These are phyloP conservation scores for Diploscapter pachys DNA, from an alignment of 1,140 invertebrate species.

Conservation along the genomic window DNA sequence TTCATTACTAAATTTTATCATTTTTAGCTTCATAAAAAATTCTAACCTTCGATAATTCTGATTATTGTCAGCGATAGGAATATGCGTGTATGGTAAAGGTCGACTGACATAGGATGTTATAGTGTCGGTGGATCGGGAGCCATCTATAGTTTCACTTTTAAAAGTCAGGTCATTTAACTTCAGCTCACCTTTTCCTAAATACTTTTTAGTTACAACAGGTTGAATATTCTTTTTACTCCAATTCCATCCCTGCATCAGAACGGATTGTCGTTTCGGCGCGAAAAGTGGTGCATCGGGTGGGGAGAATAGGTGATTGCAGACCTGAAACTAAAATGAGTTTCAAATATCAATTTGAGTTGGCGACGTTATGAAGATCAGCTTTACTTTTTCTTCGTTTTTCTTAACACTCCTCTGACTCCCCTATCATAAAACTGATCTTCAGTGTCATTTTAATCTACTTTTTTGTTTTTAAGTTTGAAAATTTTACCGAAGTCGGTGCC, in stretches of 20 bases:
- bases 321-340: slow-evolving; percentile 8
- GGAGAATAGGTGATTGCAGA: slow-evolving; percentile 42
- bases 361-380: too few relatives aligned
- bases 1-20: slow-evolving; percentile 9
- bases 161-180: slow-evolving; percentile 6
- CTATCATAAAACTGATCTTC: too few relatives aligned
- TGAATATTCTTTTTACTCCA: slow-evolving; percentile 37
- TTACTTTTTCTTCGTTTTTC: too few relatives aligned
- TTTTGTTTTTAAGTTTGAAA: too few relatives aligned
- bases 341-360: too few relatives aligned
- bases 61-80: slow-evolving; percentile 34
- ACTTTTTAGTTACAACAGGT: slow-evolving; percentile 24
- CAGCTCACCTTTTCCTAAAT: slow-evolving; percentile 18
- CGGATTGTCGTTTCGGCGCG: slow-evolving; percentile 21
- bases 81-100: slow-evolving; percentile 32
- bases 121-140: slow-evolving; percentile 18
- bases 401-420: too few relatives aligned
- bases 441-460: too few relatives aligned
- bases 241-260: slow-evolving; percentile 37
- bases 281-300: slow-evolving; percentile 33
- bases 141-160: slow-evolving; percentile 6
- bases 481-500: too few relatives aligned
- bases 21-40: background rate
- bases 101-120: slow-evolving; percentile 15
- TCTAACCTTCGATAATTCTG: slow-evolving; percentile 38